These are phyloP conservation scores for Notolepis coatsorum DNA, from an alignment of 2,797 vertebrate genomes.

Conservation along the genomic window DNA sequence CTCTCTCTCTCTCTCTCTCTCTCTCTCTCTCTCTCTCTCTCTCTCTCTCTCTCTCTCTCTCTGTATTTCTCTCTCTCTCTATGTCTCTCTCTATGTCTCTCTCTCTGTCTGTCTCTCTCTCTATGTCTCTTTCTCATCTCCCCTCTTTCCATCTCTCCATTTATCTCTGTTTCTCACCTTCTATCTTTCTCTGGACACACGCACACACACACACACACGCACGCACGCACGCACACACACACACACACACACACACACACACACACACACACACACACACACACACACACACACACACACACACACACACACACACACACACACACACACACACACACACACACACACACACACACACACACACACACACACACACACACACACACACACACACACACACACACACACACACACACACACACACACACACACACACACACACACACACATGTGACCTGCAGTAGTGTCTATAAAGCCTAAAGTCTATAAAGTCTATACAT, in stretches of 20 bases:
- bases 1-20: slow-evolving; percentile 15
- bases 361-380: neutral
- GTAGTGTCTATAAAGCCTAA: no score
- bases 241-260: slow-evolving; percentile 4
- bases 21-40: slow-evolving; percentile 7
- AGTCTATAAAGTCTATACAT: no score
- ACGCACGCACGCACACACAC: neutral
- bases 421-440: no score
- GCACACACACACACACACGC: neutral
- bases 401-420: no score
- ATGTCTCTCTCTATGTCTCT: slow-evolving; percentile 22
- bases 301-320: neutral
- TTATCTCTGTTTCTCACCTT: neutral
- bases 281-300: slow-evolving; percentile 1
- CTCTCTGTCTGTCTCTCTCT: slow-evolving; percentile 8
- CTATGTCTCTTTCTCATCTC: neutral
- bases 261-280: slow-evolving; percentile 3
- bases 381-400: no score
- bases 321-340: slow-evolving; percentile 10
- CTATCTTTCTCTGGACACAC: slow-evolving; percentile 21
- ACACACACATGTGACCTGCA: no score
- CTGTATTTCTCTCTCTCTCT: slow-evolving; percentile 1
- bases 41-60: neutral
- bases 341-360: slow-evolving; percentile 1
- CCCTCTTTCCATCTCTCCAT: neutral